phyloP scores from a whole-genome alignment of 1,140 invertebrate genomes.

The Pentalonia nigronervosa region DNA sequence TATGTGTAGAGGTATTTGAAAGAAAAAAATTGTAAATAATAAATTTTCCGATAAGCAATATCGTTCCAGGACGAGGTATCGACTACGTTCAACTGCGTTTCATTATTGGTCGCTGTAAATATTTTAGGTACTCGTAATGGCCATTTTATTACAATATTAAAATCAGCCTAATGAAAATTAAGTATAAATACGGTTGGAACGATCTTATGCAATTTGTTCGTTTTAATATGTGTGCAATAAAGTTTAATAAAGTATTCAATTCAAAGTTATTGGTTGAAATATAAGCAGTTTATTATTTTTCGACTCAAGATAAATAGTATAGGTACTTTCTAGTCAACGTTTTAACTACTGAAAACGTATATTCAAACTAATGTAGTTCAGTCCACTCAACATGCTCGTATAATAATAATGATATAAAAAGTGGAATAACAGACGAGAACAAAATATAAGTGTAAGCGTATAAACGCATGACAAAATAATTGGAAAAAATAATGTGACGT shows the following conservation, averaged over 20 bases:
- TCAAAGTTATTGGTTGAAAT: background rate
- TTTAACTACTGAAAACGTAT: background rate
- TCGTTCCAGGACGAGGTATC: no score
- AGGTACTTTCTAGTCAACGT: background rate
- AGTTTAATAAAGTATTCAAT: background rate
- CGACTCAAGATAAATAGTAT: background rate
- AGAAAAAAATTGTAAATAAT: no score
- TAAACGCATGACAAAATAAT: background rate
- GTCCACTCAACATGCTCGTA: background rate
- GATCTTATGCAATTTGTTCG: background rate
- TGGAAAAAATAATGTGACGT: constrained; percentile 1
- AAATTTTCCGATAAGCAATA: no score
- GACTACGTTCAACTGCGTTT: no score
- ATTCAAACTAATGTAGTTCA: background rate
- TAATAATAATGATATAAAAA: background rate
- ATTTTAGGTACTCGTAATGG: background rate
- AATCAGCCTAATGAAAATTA: background rate
- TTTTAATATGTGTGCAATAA: background rate
- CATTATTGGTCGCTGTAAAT: no score
- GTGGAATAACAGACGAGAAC: background rate
- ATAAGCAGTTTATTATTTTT: background rate
- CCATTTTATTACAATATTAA: no score
- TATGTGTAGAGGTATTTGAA: no score
- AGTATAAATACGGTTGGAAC: background rate
- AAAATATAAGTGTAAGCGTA: background rate